These are phyloP conservation scores for Terrapene triunguis DNA, from an alignment of 2,113 vertebrate genomes.

Conservation along the genomic window DNA sequence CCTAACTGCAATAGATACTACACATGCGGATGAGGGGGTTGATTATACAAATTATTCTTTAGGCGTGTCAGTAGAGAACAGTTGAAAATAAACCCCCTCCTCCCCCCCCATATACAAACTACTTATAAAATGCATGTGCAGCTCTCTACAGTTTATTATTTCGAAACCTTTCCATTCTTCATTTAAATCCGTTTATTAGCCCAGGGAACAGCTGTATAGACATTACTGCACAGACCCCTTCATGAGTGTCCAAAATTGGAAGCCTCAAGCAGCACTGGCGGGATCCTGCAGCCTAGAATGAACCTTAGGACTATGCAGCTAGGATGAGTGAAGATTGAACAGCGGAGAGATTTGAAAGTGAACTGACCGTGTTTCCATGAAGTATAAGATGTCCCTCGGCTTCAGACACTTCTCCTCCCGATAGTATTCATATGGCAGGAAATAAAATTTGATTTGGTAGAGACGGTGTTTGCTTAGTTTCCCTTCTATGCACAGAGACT, in stretches of 20 bases:
- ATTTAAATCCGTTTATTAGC: neutral
- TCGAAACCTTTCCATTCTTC: neutral
- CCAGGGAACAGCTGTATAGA: neutral
- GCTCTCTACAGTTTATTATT: neutral
- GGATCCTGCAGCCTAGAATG: neutral
- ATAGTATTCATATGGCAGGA: conserved; percentile 87
- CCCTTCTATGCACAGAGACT: conserved; percentile 82
- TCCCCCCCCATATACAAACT: neutral
- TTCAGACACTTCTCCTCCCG: conserved; percentile 88
- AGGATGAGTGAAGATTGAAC: neutral
- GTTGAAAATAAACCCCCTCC: neutral
- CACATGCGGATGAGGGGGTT: neutral
- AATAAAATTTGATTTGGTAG: conserved; percentile 88
- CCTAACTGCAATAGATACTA: neutral
- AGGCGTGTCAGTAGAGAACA: fast-evolving
- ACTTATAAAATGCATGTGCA: neutral
- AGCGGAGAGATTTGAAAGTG: neutral
- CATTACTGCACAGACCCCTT: neutral
- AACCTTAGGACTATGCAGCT: neutral
- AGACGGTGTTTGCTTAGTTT: conserved; percentile 77
- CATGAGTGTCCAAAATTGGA: neutral
- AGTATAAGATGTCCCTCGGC: conserved; percentile 87
- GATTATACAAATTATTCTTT: neutral
- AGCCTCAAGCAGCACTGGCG: neutral
- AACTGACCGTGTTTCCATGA: conserved; percentile 90